Conservation (phyloP, 2,113 vertebrate genomes). For the Synodontis membranacea region DNA sequence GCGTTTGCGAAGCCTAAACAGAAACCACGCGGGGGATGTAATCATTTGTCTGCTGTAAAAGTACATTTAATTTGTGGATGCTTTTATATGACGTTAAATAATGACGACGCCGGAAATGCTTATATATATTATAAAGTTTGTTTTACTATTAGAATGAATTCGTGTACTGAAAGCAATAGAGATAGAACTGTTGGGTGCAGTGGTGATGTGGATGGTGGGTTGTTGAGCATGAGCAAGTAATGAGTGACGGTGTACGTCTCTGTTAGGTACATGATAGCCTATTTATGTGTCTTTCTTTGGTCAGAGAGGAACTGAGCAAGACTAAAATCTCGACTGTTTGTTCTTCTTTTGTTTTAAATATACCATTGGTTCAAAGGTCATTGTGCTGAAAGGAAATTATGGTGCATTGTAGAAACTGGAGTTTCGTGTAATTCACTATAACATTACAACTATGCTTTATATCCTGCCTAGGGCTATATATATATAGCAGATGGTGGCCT, state of each 20-base stretch:
- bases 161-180: neutral
- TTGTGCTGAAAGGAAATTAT: neutral
- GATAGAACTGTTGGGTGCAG: neutral
- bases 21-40: neutral
- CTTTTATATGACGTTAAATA: neutral
- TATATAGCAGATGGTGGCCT: no score
- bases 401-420: neutral
- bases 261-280: neutral
- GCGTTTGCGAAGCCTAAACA: neutral
- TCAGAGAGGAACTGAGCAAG: neutral
- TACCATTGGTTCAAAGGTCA: neutral
- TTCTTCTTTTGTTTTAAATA: neutral
- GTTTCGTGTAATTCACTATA: neutral
- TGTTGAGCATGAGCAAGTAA: neutral
- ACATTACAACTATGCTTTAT: neutral
- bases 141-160: neutral
- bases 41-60: neutral
- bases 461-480: no score
- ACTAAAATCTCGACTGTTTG: neutral
- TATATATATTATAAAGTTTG: neutral
- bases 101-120: neutral
- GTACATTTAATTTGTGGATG: neutral
- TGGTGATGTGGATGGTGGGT: neutral
- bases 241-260: neutral
- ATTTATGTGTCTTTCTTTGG: neutral